Evolutionary conservation across 2,888 invertebrate species (phyloP).

Genomic region (Clepsis dumicolana): DNA sequence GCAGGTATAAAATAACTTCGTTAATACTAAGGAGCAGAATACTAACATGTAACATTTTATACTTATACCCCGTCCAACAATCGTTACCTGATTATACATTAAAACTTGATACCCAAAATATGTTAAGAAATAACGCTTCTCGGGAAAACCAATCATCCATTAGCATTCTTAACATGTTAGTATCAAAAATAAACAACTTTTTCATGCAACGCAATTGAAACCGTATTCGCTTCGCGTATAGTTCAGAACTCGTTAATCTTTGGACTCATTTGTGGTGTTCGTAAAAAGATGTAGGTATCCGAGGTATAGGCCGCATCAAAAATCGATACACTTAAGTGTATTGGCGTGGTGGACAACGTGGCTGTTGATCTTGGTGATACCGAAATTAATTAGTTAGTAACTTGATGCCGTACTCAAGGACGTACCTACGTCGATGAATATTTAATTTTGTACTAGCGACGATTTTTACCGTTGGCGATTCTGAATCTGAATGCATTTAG

Average conservation of each 20-base stretch:
- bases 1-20: too few species aligned
- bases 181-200: neutral
- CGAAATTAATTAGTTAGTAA: neutral
- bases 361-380: neutral
- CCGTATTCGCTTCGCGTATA: neutral
- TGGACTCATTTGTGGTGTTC: neutral
- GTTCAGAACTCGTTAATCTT: neutral
- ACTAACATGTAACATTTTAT: too few species aligned
- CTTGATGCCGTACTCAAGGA: neutral
- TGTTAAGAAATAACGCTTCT: neutral
- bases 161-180: neutral
- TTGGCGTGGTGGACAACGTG: neutral
- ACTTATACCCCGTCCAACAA: too few species aligned
- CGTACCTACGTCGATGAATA: too few species aligned
- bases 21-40: too few species aligned
- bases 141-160: constrained; percentile 8
- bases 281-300: constrained; percentile 1
- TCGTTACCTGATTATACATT: neutral
- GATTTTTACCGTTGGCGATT: too few species aligned
- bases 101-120: neutral
- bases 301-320: neutral
- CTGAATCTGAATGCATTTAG: too few species aligned
- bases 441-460: neutral
- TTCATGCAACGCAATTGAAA: neutral
- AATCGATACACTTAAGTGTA: constrained; percentile 2